Evolutionary conservation across 2,888 invertebrate genomes (phyloP).

Genomic region (Stenurella melanura): DNA sequence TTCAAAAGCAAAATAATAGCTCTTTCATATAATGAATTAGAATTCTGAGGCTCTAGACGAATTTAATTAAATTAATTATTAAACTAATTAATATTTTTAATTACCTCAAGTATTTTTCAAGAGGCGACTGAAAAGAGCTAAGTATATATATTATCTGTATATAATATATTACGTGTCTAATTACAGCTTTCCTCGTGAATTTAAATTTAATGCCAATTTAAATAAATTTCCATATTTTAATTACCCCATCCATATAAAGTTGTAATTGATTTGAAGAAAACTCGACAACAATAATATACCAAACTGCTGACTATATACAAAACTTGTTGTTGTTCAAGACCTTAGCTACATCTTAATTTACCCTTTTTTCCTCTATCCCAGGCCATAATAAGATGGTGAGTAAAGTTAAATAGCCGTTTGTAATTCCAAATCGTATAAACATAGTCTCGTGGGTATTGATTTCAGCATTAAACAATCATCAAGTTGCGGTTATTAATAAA

Average conservation of each 20-base stretch:
- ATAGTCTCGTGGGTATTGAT: constrained; percentile 3
- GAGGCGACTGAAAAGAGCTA: too few relatives aligned
- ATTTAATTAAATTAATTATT: too few relatives aligned
- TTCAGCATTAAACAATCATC: constrained; percentile 20
- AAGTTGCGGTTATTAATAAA: constrained; percentile 15
- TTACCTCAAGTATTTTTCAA: too few relatives aligned
- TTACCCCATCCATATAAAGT: constrained; percentile 19
- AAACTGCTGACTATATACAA: constrained; percentile 16
- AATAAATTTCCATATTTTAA: constrained; percentile 9
- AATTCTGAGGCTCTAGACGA: too few relatives aligned
- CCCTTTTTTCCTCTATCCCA: constrained; percentile 19
- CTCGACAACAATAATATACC: not conserved
- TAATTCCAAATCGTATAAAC: constrained; percentile 3
- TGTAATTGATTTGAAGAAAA: constrained; percentile 25
- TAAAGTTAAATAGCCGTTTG: constrained; percentile 8
- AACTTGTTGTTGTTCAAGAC: constrained; percentile 15
- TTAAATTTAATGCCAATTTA: not conserved
- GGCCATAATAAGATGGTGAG: constrained; percentile 1
- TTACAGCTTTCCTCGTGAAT: not conserved
- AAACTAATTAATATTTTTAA: too few relatives aligned
- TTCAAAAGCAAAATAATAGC: too few relatives aligned
- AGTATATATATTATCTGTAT: too few relatives aligned
- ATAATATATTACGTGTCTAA: not conserved
- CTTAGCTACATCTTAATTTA: constrained; percentile 30
- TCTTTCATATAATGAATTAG: too few relatives aligned